Conservation (phyloP, 1,140 invertebrate species). For the Drosophila leontia region DNA sequence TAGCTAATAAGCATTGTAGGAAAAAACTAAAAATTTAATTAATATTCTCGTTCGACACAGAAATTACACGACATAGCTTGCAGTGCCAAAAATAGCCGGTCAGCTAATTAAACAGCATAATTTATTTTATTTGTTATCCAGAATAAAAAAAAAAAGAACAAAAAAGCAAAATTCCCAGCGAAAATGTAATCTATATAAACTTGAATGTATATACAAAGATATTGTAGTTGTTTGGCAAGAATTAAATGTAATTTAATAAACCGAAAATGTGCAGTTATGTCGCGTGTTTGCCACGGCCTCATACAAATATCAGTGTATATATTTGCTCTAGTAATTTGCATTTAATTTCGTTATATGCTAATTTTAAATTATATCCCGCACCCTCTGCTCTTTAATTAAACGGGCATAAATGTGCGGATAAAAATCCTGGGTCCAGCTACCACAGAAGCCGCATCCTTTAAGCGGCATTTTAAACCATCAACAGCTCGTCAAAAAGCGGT, state of each 20-base stretch:
- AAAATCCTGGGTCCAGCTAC: conserved; percentile 22
- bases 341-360: conserved; percentile 68
- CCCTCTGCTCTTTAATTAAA: conserved; percentile 58
- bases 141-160: conserved; percentile 11
- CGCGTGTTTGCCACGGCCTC: conserved; percentile 29
- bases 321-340: conserved; percentile 65
- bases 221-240: conserved; percentile 38
- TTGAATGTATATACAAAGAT: conserved; percentile 4
- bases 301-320: conserved; percentile 33
- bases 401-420: conserved; percentile 40
- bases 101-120: conserved; percentile 68
- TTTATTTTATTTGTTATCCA: conserved; percentile 60
- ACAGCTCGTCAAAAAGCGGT: conserved; percentile 35
- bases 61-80: conserved; percentile 33
- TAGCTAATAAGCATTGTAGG: conserved; percentile 30
- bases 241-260: conserved; percentile 70
- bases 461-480: conserved; percentile 48
- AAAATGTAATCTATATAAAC: conserved; percentile 35
- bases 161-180: conserved; percentile 6
- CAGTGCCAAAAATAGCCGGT: conserved; percentile 40
- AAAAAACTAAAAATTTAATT: conserved; percentile 57
- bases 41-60: conserved; percentile 31
- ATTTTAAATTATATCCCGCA: conserved; percentile 56
- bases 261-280: conserved; percentile 48
- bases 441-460: conserved; percentile 45